Conservation (phyloP, 2,797 vertebrate genomes). For the Melanotaenia trifasciata region DNA sequence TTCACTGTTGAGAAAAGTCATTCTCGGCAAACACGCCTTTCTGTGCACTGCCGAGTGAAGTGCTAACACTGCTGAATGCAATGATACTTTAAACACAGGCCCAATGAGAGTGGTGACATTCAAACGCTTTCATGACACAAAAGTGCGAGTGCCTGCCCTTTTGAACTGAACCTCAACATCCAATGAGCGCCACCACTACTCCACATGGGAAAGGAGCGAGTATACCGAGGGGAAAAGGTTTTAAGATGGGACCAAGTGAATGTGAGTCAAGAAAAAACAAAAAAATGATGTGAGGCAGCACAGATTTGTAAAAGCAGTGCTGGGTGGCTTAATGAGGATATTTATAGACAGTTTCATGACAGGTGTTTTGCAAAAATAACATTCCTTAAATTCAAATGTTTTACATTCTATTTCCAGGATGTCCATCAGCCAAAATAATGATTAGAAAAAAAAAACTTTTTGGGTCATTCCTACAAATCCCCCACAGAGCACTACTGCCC, state of each 20-base stretch:
- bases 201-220: slow-evolving; percentile 11
- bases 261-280: slow-evolving; percentile 12
- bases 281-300: slow-evolving; percentile 2
- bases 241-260: slow-evolving; percentile 11
- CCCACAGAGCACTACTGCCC: slow-evolving; percentile 24
- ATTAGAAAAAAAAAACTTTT: slow-evolving; percentile 22
- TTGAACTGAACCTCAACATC: not conserved
- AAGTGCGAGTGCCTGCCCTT: not conserved
- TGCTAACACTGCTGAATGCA: not conserved
- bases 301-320: slow-evolving; percentile 19
- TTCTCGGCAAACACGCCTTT: not conserved
- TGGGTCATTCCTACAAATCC: slow-evolving; percentile 2
- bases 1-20: slow-evolving; percentile 34
- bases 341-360: not conserved
- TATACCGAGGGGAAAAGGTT: not conserved
- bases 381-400: slow-evolving; percentile 13
- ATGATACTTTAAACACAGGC: slow-evolving; percentile 5
- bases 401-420: slow-evolving; percentile 14
- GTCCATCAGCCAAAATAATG: slow-evolving; percentile 5
- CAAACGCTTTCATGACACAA: not conserved
- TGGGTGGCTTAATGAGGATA: not conserved
- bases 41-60: slow-evolving; percentile 8
- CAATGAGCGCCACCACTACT: slow-evolving; percentile 11
- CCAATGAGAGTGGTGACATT: slow-evolving; percentile 3
- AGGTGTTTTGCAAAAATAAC: slow-evolving; percentile 4